Base-by-base conservation (phyloP, 2,797 vertebrate genomes). In the Carapus acus region DNA sequence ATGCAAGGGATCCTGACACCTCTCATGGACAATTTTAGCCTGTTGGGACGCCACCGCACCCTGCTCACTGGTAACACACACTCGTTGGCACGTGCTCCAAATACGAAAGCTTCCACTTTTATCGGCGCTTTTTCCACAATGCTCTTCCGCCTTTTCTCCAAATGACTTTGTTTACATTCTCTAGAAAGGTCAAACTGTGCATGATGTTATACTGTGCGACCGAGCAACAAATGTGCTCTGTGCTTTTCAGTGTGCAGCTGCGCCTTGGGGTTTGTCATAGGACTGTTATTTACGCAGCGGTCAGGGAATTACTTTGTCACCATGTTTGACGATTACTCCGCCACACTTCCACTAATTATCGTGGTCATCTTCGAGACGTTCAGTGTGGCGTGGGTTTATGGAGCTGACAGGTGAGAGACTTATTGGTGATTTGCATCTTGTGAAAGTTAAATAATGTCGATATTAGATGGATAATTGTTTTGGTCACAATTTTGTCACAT, bases 1-100 rank as follows among this genome's bases (percentile, higher is more conserved):
- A 96, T 97, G 75, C 93, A 98, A 88, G 95, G 96, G 19, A 97
- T 99, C 74, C 92, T 96, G 65, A 97, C 95, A 0, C 95, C 95
- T 4, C 84, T 97, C 65, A 97, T 94, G 78, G 96, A 99, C 76
- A 96, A 92, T 43, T 98, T 97, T 75, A 91, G 86, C 86, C 29
- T 91, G 43, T 85, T 90, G 55, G 85, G 84, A 1, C 85, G 74
- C 41, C 86, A 88, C 66, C 73, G 80, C 19, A 89, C 83, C 3
- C 14, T 84, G 1, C 82, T 90, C 20, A 90, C 88, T 0, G 85
- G 89, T 90, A 78, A 71, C 2, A 5, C 15, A 14, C 43, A 23
- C 22, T 8, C 7, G 23, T 13, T 3, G 13, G 19, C 17, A 43
- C 11, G 2, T 16, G 27, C 12, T 13, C 12, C 24, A 27, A 33